Base-by-base conservation (phyloP, 2,113 vertebrate genomes). In the Tympanuchus pallidicinctus region DNA sequence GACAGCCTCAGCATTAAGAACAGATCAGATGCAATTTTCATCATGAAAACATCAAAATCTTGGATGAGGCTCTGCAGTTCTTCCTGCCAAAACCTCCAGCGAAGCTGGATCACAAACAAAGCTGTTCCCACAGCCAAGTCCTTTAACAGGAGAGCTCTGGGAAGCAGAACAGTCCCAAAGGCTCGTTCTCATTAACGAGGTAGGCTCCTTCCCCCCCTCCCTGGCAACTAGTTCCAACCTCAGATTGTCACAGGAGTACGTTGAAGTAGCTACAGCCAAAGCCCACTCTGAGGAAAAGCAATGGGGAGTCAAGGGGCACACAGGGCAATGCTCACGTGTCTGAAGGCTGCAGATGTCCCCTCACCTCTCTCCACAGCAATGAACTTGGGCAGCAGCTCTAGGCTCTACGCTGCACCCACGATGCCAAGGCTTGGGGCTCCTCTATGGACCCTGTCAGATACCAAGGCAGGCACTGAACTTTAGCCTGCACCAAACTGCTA, bases 311-410 rank as follows among this genome's bases (percentile, higher is more conserved):
- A 24, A n/a, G 28, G 32, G 16, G 22, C 52, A 28, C n/a, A 32
- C 22, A 7, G 0, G 2, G 36, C 56, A 56, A 17, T 0, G 1
- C 11, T 27, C 34, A 16, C 8, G 21, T 1, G 0, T 15, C 45
- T 2, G 1, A 42, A 38, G 48, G 47, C 73, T 59, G 38, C 42
- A 54, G 61, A 56, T 40, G 13, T 17, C 27, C 34, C 32, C 47
- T 38, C 18, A 21, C 43, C 27, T 34, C 71, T 4, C 59, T 17
- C 12, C 3, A 24, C 59, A 61, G 20, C 20, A 36, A 61, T 14
- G 34, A 32, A 57, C 17, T 16, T n/a, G 42, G 30, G 65, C 18
- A 30, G 38, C 14, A 63, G 36, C 9, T 38, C 60, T 13, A 3
- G 28, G 18, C 40, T 30, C 27, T 65, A 10, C 6, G 11, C 32